Base-by-base conservation (phyloP, 2,888 invertebrate species). In the Himalopsyche tibetana region DNA sequence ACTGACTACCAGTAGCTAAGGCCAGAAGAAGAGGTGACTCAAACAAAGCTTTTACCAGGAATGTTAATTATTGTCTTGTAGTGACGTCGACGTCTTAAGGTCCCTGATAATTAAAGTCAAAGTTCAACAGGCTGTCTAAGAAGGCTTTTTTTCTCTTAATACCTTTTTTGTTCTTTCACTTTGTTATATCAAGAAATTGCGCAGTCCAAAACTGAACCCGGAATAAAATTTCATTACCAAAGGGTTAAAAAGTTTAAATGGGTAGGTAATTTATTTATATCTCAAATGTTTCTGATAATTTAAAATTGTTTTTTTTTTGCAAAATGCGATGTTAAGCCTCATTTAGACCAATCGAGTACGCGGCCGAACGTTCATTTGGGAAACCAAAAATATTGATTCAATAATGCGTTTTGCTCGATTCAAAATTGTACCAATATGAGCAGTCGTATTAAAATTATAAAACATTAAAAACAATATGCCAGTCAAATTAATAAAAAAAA, bases 11-110 rank as follows among this genome's bases (percentile, higher is more conserved):
- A 82, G 55, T 0, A 40, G 83, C 28, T 38, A 17, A 36, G 83
- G 8, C 6, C 40, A 38, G 40, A 69, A 82, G 38, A 82, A 82
- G 69, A 74, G 85, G 63, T 85, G 85, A 74, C 82, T 82, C 28
- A 82, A 85, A 85, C 85, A 85, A 85, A 85, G 82, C 40, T 63
- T 36, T 63, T 63, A 40, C 83, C 28, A 38, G 83, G 83, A 83
- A 83, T 83, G 83, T 83, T 83, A 83, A 83, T 83, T 63, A 63
- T 63, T 83, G 83, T 83, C 38, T 63, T 83, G 63, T 83, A 83
- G 55, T 63, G 56, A 83, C 38, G 83, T 82, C 55, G 56, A 40
- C 83, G 40, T 55, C 63, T 19, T 19, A 63, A 63, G 63, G 63
- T 63, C 63, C 11, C 63, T 11, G 63, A 63, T 63, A 63, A 63